A percentile compares a stretch with the other conserved stretches of the same genome.
Conservation (phyloP, 2,797 vertebrate species). For the Scomberomorus guttatus region DNA sequence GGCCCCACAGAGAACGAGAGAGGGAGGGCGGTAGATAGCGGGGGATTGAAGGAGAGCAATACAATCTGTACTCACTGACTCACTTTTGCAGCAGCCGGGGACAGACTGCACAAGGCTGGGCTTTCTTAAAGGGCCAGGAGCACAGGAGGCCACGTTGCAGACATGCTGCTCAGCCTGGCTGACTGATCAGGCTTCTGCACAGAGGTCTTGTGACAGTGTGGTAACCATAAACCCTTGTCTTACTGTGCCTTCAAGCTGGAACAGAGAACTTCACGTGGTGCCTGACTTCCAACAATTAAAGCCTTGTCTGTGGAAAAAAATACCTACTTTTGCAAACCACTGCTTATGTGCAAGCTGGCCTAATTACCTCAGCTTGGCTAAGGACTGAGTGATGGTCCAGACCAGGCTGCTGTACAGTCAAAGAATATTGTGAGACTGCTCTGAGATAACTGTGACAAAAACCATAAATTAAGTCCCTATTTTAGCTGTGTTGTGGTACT, state of each 20-base stretch:
- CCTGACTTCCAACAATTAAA: conserved; percentile 53
- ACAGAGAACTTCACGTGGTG: conserved; percentile 64
- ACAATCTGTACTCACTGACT: conserved; percentile 81
- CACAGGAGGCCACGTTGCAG: conserved; percentile 76
- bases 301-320: conserved; percentile 44
- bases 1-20: conserved; percentile 65
- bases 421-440: neutral
- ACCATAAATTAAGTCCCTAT: neutral
- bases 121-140: conserved; percentile 81
- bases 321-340: conserved; percentile 10
- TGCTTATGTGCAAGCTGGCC: conserved; percentile 44
- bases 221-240: conserved; percentile 74
- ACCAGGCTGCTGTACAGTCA: neutral
- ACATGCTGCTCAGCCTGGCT: conserved; percentile 63
- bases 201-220: conserved; percentile 77
- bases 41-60: conserved; percentile 67
- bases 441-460: neutral
- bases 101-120: conserved; percentile 66
- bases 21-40: conserved; percentile 61
- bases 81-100: conserved; percentile 76
- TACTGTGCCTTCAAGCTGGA: conserved; percentile 60
- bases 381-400: neutral
- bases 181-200: conserved; percentile 50
- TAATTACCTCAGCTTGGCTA: conserved; percentile 31
- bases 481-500: neutral